Percentiles rank a stretch among this genome's conserved stretches.
Conservation (phyloP, 2,797 vertebrate genomes). For the Hydrocynus forskahlii region DNA sequence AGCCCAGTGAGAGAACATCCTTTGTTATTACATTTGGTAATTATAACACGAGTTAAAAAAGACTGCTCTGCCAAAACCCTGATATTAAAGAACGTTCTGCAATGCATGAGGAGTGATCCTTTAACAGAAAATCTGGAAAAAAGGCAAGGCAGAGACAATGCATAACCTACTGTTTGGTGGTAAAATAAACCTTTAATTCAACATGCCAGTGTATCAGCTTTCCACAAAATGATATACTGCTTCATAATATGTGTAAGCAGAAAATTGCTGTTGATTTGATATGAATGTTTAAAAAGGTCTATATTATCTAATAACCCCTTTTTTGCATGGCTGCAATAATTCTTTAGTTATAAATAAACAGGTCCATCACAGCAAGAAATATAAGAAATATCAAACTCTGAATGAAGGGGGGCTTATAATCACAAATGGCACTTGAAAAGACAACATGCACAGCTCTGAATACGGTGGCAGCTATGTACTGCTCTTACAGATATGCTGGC, state of each 20-base stretch:
- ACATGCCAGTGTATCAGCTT: not conserved
- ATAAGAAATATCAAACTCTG: not conserved
- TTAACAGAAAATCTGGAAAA: not conserved
- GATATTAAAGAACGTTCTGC: constrained; percentile 44
- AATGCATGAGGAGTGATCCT: constrained; percentile 6
- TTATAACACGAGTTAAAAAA: constrained; percentile 44
- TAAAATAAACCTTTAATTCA: too few species aligned
- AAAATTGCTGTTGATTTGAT: not conserved
- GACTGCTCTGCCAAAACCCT: constrained; percentile 25
- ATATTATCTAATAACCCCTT: not conserved
- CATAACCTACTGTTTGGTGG: not conserved
- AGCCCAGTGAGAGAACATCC: constrained; percentile 31
- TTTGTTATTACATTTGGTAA: constrained; percentile 50
- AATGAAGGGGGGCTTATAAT: constrained; percentile 15
- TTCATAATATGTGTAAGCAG: not conserved
- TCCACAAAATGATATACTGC: constrained; percentile 2
- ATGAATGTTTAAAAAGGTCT: not conserved
- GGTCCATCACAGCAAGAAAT: not conserved
- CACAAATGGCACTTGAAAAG: constrained; percentile 23
- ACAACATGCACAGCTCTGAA: constrained; percentile 11
- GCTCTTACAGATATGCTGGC: constrained; percentile 1
- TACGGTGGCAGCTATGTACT: not conserved
- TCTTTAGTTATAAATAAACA: not conserved
- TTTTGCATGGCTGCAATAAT: not conserved
- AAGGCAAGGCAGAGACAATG: not conserved